Evolutionary conservation across 2,797 vertebrate genomes (phyloP), one percentile per base, ranked within the genome.

Genomic region (Myoxocephalus aenaeus): DNA sequence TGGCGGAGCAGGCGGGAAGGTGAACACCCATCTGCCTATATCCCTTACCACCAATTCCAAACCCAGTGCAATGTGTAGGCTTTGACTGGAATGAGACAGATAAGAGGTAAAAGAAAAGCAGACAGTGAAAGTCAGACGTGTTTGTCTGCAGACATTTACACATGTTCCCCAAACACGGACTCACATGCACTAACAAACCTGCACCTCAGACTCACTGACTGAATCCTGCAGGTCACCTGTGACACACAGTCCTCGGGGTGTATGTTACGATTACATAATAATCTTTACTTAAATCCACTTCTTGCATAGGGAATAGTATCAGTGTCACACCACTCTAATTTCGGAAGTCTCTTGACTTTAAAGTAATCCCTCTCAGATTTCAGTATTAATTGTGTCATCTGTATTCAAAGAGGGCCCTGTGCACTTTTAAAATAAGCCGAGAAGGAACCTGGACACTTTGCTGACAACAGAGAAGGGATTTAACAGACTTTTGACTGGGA

Each of bases 361-460:
- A 88, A 58, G 72, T 86, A 90, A 90, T 89, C 85, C 88, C 80
- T 72, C 68, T 36, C 59, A 82, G 83, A 85, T 88, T 90, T 88
- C 70, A 79, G 78, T 85, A 86, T 87, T 87, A 87, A 91, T 88
- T 83, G 69, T 89, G 91, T 89, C 86, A 85, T 92, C 84, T 84
- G 87, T 87, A 92, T 92, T 91, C 87, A 90, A 73, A 85, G 67
- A 44, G 57, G 57, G 61, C 48, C 65, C 34, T 2, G 61, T 73
- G 76, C 48, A 61, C 77, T 81, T 86, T 85, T 69, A 79, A 76
- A 83, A 82, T 74, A 78, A 82, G 76, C 77, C 48, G 8, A 75
- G 76, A 77, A 67, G 1, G 62, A 86, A 85, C 56, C 40, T 34
- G 8, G 68, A 86, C 70, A 63, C 68, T 72, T 54, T 46, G 44